These are phyloP conservation scores for Tetranychus cinnabarinus DNA, from an alignment of 1,140 invertebrate genomes.

Conservation along the genomic window DNA sequence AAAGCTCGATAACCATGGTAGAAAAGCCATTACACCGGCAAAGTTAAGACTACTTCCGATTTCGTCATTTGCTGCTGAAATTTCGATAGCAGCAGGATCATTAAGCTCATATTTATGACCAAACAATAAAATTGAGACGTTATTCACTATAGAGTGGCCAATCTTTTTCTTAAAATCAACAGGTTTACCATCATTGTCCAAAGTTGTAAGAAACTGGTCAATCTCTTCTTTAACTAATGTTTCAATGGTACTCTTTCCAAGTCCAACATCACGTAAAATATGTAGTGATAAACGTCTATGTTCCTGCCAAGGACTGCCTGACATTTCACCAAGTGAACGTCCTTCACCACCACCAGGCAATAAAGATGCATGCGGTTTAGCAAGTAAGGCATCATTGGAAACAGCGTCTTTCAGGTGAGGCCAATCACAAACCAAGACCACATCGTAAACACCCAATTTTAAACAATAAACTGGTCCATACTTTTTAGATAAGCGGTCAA, in stretches of 20 bases:
- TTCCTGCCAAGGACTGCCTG: slow-evolving; percentile 40
- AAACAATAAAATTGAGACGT: slow-evolving; percentile 11
- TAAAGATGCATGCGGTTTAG: no score
- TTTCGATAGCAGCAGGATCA: background rate
- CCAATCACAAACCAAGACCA: no score
- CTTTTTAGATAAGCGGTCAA: no score
- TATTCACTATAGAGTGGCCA: slow-evolving; percentile 7
- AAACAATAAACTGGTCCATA: slow-evolving; percentile 15
- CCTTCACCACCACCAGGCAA: no score
- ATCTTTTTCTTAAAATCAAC: background rate
- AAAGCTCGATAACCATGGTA: background rate
- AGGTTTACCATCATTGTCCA: no score
- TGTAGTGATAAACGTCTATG: slow-evolving; percentile 44
- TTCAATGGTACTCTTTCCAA: no score
- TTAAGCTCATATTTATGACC: slow-evolving; percentile 10
- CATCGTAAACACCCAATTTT: slow-evolving; percentile 9
- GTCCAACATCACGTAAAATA: slow-evolving; percentile 43
- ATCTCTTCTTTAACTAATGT: no score
- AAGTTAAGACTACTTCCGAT: background rate
- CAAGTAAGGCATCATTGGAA: no score
- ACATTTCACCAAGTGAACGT: background rate
- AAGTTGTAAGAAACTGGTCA: no score
- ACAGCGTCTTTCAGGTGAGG: no score
- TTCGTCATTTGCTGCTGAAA: background rate
- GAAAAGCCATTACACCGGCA: background rate